Evolutionary conservation across 1,140 invertebrate genomes (phyloP), one percentile per base, ranked within the genome.

Genomic region (Chrysoperla carnea): DNA sequence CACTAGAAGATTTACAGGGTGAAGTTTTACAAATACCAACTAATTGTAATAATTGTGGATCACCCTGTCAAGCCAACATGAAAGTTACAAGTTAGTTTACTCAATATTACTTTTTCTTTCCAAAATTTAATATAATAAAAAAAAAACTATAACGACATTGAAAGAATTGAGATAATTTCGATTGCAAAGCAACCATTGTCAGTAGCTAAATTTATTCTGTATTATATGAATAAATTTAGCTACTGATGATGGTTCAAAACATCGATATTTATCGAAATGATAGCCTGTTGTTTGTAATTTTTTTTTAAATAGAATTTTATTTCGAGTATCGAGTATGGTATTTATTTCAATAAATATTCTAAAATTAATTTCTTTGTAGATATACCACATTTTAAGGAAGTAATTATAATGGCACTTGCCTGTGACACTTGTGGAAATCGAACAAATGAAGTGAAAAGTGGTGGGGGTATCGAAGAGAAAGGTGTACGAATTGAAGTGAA

Each of bases 321-420:
- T n/a, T n/a, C n/a, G n/a, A n/a, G n/a, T n/a, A n/a, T n/a, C n/a
- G n/a, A n/a, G n/a, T n/a, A n/a, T n/a, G n/a, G n/a, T n/a, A n/a
- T n/a, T n/a, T n/a, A n/a, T n/a, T n/a, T n/a, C n/a, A n/a, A n/a
- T n/a, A n/a, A n/a, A n/a, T n/a, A n/a, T n/a, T n/a, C n/a, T n/a
- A n/a, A n/a, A n/a, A n/a, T n/a, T n/a, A n/a, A n/a, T 52, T 46
- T 43, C 12, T 50, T 44, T 5, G 55, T 51, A 86, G 81, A 85
- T 42, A 95, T 98, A 57, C 93, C 93, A 4, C 80, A 92, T 61
- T 98, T 98, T 59, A 96, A 98, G 63, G 87, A 97, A 64, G 88
- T 91, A 4, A 76, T 99, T 1, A 92, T 99, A 37, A 99, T 99
- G 94, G 90, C 92, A 3, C 94, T 88, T 0, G 70, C 63, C 1